Conservation (phyloP, 1,140 invertebrate genomes). For the Zaprionus kolodkinae region DNA sequence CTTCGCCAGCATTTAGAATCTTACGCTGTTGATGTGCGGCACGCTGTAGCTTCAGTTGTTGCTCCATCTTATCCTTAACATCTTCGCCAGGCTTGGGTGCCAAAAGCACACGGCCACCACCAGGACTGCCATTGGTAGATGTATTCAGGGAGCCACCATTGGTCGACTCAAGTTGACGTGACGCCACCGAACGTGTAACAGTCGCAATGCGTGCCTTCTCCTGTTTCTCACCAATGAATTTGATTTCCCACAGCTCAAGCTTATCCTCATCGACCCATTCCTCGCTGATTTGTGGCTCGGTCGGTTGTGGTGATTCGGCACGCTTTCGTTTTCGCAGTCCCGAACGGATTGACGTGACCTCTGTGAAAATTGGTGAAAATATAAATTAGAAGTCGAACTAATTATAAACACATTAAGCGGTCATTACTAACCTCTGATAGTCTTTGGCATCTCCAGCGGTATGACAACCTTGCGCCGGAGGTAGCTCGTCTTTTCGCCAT, state of each 20-base stretch:
- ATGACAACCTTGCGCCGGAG: constrained; percentile 96
- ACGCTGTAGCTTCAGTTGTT: constrained; percentile 93
- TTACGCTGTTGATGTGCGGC: constrained; percentile 93
- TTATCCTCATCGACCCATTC: constrained; percentile 98
- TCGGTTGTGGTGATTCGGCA: constrained; percentile 94
- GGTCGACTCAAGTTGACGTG: constrained; percentile 68
- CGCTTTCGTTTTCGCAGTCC: constrained; percentile 96
- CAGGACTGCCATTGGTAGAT: constrained; percentile 37
- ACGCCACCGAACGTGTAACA: constrained; percentile 87
- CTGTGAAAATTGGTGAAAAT: constrained; percentile 83
- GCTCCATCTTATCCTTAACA: constrained; percentile 96
- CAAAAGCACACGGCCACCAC: constrained; percentile 67
- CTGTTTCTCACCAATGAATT: constrained; percentile 95
- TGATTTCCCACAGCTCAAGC: constrained; percentile 98
- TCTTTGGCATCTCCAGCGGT: constrained; percentile 96
- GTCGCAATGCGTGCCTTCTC: constrained; percentile 89
- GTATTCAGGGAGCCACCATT: constrained; percentile 19
- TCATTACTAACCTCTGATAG: constrained; percentile 89
- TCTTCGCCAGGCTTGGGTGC: constrained; percentile 86
- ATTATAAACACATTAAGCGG: background rate
- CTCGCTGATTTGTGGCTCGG: constrained; percentile 95
- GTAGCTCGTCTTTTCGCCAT: constrained; percentile 95
- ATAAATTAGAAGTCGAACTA: background rate
- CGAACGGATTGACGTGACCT: constrained; percentile 96
- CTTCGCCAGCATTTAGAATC: constrained; percentile 44